Conservation (phyloP, 2,797 vertebrate species). For the Menidia menidia region DNA sequence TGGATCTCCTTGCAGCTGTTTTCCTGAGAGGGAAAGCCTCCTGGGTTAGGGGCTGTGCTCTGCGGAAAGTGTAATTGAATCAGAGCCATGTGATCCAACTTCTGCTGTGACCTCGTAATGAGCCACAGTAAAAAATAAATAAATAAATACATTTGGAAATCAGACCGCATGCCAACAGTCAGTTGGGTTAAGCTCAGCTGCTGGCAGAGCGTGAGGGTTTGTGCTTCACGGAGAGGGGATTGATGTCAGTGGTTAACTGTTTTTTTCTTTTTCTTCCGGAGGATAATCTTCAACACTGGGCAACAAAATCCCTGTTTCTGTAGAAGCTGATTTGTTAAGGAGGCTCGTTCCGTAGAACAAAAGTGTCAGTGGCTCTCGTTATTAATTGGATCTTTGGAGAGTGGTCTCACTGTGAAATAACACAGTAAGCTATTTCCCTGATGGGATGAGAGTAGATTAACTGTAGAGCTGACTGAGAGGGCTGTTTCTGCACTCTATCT, state of each 20-base stretch:
- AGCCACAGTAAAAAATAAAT: constrained; percentile 12
- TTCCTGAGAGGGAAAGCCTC: constrained; percentile 2
- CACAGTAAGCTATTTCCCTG: constrained; percentile 42
- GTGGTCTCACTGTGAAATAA: constrained; percentile 57
- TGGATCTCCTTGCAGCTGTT: not conserved
- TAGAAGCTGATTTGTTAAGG: constrained; percentile 68
- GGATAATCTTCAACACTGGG: constrained; percentile 26
- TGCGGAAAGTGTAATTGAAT: constrained; percentile 28
- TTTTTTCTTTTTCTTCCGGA: constrained; percentile 21
- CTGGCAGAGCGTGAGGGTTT: not conserved
- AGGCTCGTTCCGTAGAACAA: constrained; percentile 37
- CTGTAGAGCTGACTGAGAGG: constrained; percentile 27
- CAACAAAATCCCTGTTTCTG: constrained; percentile 52
- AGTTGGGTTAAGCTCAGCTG: not conserved
- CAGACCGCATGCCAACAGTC: constrained; percentile 15
- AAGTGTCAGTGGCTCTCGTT: constrained; percentile 54
- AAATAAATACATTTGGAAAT: constrained; percentile 13
- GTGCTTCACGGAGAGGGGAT: constrained; percentile 5
- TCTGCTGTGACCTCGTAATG: constrained; percentile 26
- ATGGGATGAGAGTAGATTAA: constrained; percentile 55
- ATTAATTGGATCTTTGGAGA: constrained; percentile 75
- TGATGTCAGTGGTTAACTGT: constrained; percentile 3
- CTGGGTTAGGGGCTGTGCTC: not conserved
- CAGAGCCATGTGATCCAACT: constrained; percentile 38
- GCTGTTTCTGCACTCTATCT: constrained; percentile 25